Base-by-base conservation (phyloP, 2,888 invertebrate genomes). In the Apamea sordens region DNA sequence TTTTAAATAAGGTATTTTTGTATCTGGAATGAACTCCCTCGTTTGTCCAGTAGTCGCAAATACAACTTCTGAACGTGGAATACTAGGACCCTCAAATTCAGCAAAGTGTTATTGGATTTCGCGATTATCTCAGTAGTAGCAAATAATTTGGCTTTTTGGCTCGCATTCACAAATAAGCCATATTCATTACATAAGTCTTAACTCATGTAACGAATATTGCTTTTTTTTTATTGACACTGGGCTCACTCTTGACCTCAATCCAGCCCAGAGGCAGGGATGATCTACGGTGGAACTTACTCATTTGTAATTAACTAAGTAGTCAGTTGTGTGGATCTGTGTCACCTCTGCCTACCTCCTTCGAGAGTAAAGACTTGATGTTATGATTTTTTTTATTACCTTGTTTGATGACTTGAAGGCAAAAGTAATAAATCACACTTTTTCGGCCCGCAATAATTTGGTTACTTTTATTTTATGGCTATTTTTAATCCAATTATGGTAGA, bases 1-100 rank as follows among this genome's bases (percentile, higher is more conserved):
- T 68, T 69, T 41, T 50, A 18, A 78, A 15, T 15, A 15, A 61
- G 28, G 47, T 74, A 44, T 44, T 65, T 75, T 6, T 44, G 44
- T n/a, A 47, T 13, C n/a, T 47, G 10, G 21, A 15, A 8, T 15
- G 15, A 28, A 32, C 36, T 28, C 10, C 15, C 8, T 1, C 4
- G 15, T 28, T 24, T 7, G 10, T 56, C 1, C 1, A 67, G 8
- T 36, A 5, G 47, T 2, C n/a, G 18, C 0, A 41, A 61, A 59
- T 28, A 2, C 2, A 18, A 67, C 2, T 44, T n/a, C 5, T 47
- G n/a, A 65, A 13, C 24, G 11, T 56, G 41, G 0, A 41, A 18
- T 56, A 1, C 3, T 21, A 0, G 11, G 21, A 32, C 50, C 8
- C 18, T 21, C 44, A 44, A 15, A 32, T 41, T 1, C 4, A 47